Base-by-base conservation (phyloP, 2,113 vertebrate genomes). In the human region DNA sequence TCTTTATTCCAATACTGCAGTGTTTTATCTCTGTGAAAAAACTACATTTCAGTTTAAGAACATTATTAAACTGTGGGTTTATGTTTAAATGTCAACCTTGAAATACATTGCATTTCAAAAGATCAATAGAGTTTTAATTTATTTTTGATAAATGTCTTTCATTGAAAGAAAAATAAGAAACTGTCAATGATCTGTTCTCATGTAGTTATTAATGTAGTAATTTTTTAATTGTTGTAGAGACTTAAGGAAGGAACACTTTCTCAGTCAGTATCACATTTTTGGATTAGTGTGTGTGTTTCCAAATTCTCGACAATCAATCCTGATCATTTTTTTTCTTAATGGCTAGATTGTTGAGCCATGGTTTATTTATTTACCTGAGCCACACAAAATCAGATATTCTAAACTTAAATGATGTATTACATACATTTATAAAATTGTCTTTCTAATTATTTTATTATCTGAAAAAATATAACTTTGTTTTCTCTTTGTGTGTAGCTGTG, bases 51-150 rank as follows among this genome's bases (percentile, higher is more conserved):
- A 78, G n/a, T 81, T 97, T 93, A 92, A 97, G 93, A 96, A 96
- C 94, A 97, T 97, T 92, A 98, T 98, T 98, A 98, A 98, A 98
- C 89, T 86, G 88, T 78, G 38, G 38, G 81, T 89, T 89, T n/a
- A 3, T 96, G 91, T 97, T 98, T 98, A 99, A 98, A 98, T 98
- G 97, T 98, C 98, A 98, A 96, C 90, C 87, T 96, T 97, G 93
- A 98, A 98, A 98, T 79, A 45, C 88, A 97, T 91, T 32, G 3
- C 79, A 93, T 98, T 93, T 96, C 90, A 96, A 98, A 98, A 96
- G 97, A 97, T 98, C 97, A 9, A 98, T 95, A 97, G 76, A 38
- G 59, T 97, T 98, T 98, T 93, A 97, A 98, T 98, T 98, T 98
- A 95, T 86, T 97, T 96, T 97, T 97, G 89, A 94, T 97, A 98